Base-by-base conservation (phyloP, 2,113 vertebrate species). In the Dermatemys mawii region DNA sequence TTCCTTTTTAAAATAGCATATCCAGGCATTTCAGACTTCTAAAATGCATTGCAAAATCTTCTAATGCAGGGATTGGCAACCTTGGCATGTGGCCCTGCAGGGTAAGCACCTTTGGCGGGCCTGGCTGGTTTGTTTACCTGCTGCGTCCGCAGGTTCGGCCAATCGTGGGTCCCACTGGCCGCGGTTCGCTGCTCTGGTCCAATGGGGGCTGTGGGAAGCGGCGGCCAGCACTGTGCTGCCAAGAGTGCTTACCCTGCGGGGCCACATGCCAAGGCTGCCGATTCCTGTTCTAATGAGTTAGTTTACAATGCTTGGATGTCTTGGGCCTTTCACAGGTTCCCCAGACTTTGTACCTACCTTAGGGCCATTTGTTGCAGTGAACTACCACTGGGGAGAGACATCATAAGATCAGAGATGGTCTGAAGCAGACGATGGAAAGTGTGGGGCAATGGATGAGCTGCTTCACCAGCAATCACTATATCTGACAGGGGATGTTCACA, bases 401-500 rank as follows among this genome's bases (percentile, higher is more conserved):
- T 99, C 99, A 99, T 99, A 50, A 99, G 99, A 93, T 99, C 99
- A n/a, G 99, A 99, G 98, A 99, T 99, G 48, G 99, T 99, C 96
- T 99, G 99, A 12, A 99, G 99, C 46, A 99, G 98, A 76, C 99
- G 99, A 95, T 99, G 99, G 89, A 99, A 99, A 14, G 99, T 99
- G 96, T 99, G 99, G 27, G 99, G 99, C 26, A 99, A 98, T 10
- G 99, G 99, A 92, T 99, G 99, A 85, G 99, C 99, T 1, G 99
- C 99, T 96, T 99, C 99, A 0, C 99, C 99, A 10, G 99, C 99
- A n/a, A 99, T 99, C 57, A 99, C 99, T 41, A 99, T 99, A 87
- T 99, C 99, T 1, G 99, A 99, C 76, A 99, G 98, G 7, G 99
- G 99, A 91, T 99, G 99, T 76, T 99, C 99, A 96, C 99, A 99